Evolutionary conservation across 2,113 vertebrate species (phyloP).

Genomic region (Colaptes auratus): DNA sequence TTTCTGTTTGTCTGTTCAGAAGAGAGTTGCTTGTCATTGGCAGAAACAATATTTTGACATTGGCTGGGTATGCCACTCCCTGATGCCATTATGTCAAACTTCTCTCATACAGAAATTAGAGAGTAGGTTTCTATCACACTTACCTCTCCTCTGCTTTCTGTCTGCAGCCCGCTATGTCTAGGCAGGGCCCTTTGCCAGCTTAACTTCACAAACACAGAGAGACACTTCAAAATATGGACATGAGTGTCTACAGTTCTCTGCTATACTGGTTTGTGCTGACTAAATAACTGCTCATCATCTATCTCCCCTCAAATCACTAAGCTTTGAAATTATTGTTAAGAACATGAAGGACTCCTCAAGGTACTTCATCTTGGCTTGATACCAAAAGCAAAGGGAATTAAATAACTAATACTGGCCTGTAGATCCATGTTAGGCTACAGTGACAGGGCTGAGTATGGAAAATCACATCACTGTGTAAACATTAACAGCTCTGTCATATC

Average conservation of each 20-base stretch:
- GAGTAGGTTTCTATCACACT: not conserved
- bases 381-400: not conserved
- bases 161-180: not conserved
- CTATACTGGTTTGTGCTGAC: not conserved
- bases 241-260: not conserved
- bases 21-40: not conserved
- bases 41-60: not conserved
- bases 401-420: not conserved
- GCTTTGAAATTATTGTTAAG: not conserved
- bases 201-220: not conserved
- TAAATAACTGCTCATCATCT: not conserved
- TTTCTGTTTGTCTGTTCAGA: not conserved
- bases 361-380: not conserved
- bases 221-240: not conserved
- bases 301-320: not conserved
- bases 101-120: not conserved
- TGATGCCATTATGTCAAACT: not conserved
- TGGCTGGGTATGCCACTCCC: not conserved
- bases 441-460: not conserved
- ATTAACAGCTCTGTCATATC: conserved; percentile 8
- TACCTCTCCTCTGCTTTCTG: not conserved
- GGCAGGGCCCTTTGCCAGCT: not conserved
- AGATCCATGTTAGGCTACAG: not conserved
- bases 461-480: not conserved
- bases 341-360: not conserved